phyloP scores from a whole-genome alignment of 1,140 invertebrate species.

The Arion vulgaris region DNA sequence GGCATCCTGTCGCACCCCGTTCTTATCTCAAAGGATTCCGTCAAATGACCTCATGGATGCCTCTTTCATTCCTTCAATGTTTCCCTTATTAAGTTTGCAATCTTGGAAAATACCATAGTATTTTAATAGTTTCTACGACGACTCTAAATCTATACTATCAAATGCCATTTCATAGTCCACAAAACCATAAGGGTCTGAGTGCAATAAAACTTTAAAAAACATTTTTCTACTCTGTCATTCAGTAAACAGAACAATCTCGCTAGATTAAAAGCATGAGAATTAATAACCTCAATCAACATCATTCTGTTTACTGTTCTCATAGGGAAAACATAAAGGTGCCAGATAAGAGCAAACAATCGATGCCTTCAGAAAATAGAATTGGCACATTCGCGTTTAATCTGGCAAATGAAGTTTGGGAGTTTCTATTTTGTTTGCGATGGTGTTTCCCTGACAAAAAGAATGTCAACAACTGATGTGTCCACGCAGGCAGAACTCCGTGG shows the following conservation, averaged over 20 bases:
- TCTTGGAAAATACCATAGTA: too few species aligned
- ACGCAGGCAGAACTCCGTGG: neutral
- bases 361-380: neutral
- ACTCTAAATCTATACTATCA: too few species aligned
- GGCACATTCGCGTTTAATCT: neutral
- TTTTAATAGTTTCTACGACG: too few species aligned
- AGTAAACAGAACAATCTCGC: neutral
- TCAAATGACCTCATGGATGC: too few species aligned
- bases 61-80: too few species aligned
- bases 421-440: neutral
- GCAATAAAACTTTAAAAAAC: too few species aligned
- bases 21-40: too few species aligned
- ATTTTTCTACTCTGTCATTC: too few species aligned
- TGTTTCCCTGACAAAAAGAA: neutral
- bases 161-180: too few species aligned
- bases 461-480: neutral
- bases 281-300: neutral
- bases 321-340: neutral
- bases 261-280: neutral
- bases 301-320: neutral
- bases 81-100: too few species aligned
- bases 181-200: too few species aligned
- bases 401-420: neutral
- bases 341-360: slow-evolving; percentile 4
- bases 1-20: too few species aligned